A percentile compares a stretch with the other conserved stretches of the same genome.
Conservation (phyloP, 2,797 vertebrate species). For the Brachyalestes nurse region DNA sequence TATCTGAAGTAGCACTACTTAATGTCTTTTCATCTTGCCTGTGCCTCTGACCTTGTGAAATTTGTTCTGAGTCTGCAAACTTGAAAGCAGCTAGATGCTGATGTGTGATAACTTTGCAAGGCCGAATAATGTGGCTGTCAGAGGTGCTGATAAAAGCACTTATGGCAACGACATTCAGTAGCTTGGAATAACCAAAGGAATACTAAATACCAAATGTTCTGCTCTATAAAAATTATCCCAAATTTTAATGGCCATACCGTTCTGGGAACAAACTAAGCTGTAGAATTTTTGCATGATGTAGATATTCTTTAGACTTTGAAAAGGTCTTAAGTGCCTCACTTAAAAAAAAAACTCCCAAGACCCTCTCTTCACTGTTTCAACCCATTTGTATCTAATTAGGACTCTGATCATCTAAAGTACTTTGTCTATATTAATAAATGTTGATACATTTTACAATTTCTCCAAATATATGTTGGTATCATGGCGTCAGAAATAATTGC, state of each 20-base stretch:
- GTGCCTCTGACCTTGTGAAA: slow-evolving; percentile 7
- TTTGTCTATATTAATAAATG: no score
- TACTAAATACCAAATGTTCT: background rate
- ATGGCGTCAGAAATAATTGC: no score
- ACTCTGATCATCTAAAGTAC: background rate
- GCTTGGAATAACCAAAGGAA: slow-evolving; percentile 17
- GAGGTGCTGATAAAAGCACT: slow-evolving; percentile 15
- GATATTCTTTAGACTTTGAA: background rate
- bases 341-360: no score
- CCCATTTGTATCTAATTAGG: no score
- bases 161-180: background rate
- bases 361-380: background rate
- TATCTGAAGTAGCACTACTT: background rate
- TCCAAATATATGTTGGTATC: no score
- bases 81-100: slow-evolving; percentile 17
- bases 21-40: slow-evolving; percentile 6
- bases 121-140: background rate
- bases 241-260: background rate
- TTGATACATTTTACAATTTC: no score
- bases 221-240: background rate
- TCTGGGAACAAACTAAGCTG: background rate
- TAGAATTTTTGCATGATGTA: background rate
- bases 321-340: no score
- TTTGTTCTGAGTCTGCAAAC: slow-evolving; percentile 21
- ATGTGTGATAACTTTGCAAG: slow-evolving; percentile 23